These are phyloP conservation scores for Stegostoma tigrinum DNA, from an alignment of 2,113 vertebrate species.

Conservation along the genomic window DNA sequence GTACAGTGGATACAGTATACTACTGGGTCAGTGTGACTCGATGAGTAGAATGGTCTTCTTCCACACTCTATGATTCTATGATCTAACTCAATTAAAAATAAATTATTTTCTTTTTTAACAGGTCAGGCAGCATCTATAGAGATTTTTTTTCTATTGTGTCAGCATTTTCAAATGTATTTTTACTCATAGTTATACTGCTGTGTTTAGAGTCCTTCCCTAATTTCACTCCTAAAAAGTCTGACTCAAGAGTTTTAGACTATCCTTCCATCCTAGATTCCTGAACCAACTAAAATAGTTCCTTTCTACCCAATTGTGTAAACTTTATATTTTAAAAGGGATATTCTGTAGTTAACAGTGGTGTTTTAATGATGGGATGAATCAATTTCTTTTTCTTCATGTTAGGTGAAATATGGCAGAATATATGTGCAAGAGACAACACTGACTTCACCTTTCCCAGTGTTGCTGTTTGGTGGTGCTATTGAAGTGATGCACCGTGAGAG, in stretches of 20 bases:
- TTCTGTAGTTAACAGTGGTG: not conserved
- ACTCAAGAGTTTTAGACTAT: not conserved
- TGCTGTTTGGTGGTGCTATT: slow-evolving; percentile 92
- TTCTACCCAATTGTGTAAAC: not conserved
- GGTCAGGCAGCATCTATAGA: too few relatives aligned
- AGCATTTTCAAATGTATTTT: too few relatives aligned
- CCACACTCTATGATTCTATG: too few relatives aligned
- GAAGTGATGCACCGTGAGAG: slow-evolving; percentile 89
- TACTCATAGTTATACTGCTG: too few relatives aligned
- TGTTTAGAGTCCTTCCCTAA: not conserved
- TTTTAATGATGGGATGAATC: not conserved
- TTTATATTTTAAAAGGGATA: not conserved
- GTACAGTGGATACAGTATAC: too few relatives aligned
- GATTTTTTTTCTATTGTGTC: too few relatives aligned
- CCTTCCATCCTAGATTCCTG: not conserved
- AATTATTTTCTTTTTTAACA: too few relatives aligned
- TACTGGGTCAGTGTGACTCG: too few relatives aligned
- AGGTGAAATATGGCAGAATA: slow-evolving; percentile 88
- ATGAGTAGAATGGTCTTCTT: too few relatives aligned
- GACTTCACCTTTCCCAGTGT: slow-evolving; percentile 81
- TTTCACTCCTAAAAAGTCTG: not conserved
- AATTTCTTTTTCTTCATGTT: slow-evolving; percentile 36
- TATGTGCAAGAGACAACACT: slow-evolving; percentile 85
- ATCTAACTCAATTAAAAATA: too few relatives aligned
- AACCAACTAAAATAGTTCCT: not conserved